Conservation (phyloP, 2,888 invertebrate species). For the Phragmatobia fuliginosa region DNA sequence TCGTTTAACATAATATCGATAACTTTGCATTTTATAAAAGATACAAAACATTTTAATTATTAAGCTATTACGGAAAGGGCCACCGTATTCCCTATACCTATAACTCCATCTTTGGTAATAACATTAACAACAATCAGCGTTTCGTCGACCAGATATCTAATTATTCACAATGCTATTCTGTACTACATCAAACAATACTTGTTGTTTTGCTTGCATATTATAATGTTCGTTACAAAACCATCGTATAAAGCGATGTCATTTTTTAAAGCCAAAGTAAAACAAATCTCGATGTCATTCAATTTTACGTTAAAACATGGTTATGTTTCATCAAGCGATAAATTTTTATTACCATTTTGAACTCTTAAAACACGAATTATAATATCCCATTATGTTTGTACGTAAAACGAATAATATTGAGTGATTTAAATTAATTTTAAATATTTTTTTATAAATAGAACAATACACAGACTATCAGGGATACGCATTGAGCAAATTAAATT, state of each 20-base stretch:
- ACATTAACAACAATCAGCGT: constrained; percentile 79
- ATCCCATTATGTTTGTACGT: constrained; percentile 41
- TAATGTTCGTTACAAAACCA: constrained; percentile 43
- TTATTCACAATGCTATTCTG: constrained; percentile 64
- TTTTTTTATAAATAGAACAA: constrained; percentile 58
- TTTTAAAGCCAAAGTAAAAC: constrained; percentile 47
- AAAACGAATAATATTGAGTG: constrained; percentile 46
- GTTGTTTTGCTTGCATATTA: constrained; percentile 40
- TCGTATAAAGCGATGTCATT: constrained; percentile 37
- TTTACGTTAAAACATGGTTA: constrained; percentile 43
- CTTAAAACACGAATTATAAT: constrained; percentile 42
- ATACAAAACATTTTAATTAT: constrained; percentile 82
- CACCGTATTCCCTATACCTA: constrained; percentile 68
- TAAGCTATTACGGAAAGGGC: constrained; percentile 79
- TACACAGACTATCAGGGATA: constrained; percentile 75
- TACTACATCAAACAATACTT: constrained; percentile 59
- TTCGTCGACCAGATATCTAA: constrained; percentile 69
- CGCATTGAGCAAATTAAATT: constrained; percentile 79
- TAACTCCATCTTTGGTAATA: constrained; percentile 84
- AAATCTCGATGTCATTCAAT: constrained; percentile 40
- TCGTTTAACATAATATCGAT: constrained; percentile 77
- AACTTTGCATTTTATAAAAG: constrained; percentile 82
- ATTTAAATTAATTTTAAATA: constrained; percentile 36
- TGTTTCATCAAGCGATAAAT: constrained; percentile 37
- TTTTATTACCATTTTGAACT: constrained; percentile 45